Percentiles rank a stretch among this genome's conserved stretches.
Conservation (phyloP, 2,888 invertebrate genomes). For the Acholoe squamosa region DNA sequence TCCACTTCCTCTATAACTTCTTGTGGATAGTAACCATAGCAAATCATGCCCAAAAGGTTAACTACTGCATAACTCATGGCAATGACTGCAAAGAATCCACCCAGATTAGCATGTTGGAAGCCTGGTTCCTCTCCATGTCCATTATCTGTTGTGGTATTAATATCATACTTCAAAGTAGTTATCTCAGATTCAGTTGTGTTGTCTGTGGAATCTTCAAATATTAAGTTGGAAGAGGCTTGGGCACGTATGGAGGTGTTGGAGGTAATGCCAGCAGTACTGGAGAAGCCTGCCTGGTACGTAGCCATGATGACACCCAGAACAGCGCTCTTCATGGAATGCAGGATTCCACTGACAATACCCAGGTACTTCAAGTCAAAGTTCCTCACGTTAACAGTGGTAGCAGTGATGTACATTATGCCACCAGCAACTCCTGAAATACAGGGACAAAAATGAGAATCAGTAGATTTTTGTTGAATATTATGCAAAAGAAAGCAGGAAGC, state of each 20-base stretch:
- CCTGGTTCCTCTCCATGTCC: background rate
- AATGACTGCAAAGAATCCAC: background rate
- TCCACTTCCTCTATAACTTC: background rate
- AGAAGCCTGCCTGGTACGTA: background rate
- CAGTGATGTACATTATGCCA: conserved; percentile 62
- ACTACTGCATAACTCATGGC: conserved; percentile 7
- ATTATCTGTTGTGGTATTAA: background rate
- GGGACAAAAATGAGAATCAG: background rate
- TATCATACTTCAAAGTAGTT: background rate
- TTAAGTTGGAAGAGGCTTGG: background rate
- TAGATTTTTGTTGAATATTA: too few relatives aligned
- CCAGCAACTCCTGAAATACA: conserved; percentile 48
- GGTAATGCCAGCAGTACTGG: background rate
- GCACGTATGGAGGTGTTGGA: background rate
- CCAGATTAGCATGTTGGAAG: background rate
- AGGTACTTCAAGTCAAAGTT: conserved; percentile 38
- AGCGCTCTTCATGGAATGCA: conserved; percentile 56
- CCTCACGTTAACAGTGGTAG: conserved; percentile 32
- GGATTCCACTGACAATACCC: conserved; percentile 57
- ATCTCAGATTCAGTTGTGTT: background rate
- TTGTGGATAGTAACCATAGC: conserved; percentile 37
- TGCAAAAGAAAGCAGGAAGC: too few relatives aligned
- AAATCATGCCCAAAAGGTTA: background rate
- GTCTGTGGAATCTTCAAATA: background rate
- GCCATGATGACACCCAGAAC: conserved; percentile 52